Conservation (phyloP, 2,797 vertebrate species). For the Helarctos malayanus region DNA sequence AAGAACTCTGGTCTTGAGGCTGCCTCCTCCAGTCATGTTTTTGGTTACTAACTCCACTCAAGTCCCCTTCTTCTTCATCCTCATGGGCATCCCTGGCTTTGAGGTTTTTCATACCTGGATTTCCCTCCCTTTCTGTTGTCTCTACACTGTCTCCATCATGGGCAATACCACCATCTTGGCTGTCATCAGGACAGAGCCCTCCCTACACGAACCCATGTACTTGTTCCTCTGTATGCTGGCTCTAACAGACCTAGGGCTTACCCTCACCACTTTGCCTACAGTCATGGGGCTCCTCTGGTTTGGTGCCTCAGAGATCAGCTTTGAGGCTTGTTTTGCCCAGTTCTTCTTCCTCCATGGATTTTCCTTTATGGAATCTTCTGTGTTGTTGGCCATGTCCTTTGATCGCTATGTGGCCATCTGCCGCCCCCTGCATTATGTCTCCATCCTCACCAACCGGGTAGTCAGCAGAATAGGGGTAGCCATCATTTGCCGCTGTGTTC, state of each 20-base stretch:
- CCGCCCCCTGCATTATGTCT: neutral
- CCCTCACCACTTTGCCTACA: slow-evolving; percentile 87
- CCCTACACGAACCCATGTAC: slow-evolving; percentile 90
- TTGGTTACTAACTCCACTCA: neutral
- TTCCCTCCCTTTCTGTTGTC: slow-evolving; percentile 15
- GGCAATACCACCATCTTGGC: slow-evolving; percentile 87
- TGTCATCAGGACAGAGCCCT: slow-evolving; percentile 81
- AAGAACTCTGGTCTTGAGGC: neutral
- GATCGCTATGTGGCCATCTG: slow-evolving; percentile 27
- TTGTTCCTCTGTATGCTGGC: slow-evolving; percentile 88
- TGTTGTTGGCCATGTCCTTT: slow-evolving; percentile 34
- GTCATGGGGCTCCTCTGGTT: slow-evolving; percentile 86
- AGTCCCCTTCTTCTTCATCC: neutral
- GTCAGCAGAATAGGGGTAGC: neutral
- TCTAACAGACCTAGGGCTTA: neutral
- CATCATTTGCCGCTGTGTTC: neutral
- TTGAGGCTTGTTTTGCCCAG: slow-evolving; percentile 88
- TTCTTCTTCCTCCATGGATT: slow-evolving; percentile 90
- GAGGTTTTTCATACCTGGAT: slow-evolving; percentile 6
- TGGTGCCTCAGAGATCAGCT: slow-evolving; percentile 80
- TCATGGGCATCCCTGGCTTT: slow-evolving; percentile 33
- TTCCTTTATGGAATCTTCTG: neutral
- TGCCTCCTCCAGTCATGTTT: neutral
- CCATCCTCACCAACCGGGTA: neutral
- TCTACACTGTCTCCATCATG: slow-evolving; percentile 78